A percentile compares a stretch with the other conserved stretches of the same genome.
Evolutionary conservation across 23 tunicate species (phyloP).

Genomic region (Ascidia mentula): DNA sequence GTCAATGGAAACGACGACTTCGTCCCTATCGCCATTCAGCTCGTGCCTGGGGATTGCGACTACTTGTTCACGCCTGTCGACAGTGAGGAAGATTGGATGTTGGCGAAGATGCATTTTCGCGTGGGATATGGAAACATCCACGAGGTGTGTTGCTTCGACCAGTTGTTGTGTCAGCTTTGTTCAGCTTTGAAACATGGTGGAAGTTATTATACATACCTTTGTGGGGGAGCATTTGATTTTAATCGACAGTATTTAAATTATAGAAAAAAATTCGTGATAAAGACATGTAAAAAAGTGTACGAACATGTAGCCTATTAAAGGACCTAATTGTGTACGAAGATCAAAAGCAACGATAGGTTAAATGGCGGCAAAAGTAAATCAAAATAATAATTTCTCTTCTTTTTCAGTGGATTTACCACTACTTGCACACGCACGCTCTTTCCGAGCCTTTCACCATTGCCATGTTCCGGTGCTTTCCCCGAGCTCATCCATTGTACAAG

Average conservation of each 20-base stretch:
- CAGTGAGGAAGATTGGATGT: conserved; percentile 51
- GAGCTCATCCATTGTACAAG: conserved; percentile 51
- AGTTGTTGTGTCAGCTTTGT: too few species aligned
- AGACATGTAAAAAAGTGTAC: too few species aligned
- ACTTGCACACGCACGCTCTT: conserved; percentile 22
- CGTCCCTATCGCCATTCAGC: conserved; percentile 75
- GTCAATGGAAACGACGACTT: conserved; percentile 31
- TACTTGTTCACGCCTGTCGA: conserved; percentile 57
- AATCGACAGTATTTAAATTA: too few species aligned
- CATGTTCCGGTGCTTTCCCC: conserved; percentile 47
- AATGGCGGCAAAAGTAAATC: too few species aligned
- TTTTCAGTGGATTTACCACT: conserved; percentile 23
- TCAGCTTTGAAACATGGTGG: too few species aligned
- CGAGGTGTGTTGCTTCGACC: too few species aligned
- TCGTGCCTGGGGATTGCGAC: conserved; percentile 41
- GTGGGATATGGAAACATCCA: conserved; percentile 18
- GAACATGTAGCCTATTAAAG: too few species aligned
- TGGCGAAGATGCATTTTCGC: conserved; percentile 70
- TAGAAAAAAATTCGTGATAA: too few species aligned
- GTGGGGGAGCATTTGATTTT: too few species aligned
- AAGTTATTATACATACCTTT: too few species aligned
- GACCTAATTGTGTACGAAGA: too few species aligned
- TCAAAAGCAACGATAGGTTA: too few species aligned
- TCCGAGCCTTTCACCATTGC: conserved; percentile 46
- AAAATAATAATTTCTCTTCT: neutral